phyloP scores from a whole-genome alignment of 2,888 invertebrate genomes.

The Polymixis lichenea region DNA sequence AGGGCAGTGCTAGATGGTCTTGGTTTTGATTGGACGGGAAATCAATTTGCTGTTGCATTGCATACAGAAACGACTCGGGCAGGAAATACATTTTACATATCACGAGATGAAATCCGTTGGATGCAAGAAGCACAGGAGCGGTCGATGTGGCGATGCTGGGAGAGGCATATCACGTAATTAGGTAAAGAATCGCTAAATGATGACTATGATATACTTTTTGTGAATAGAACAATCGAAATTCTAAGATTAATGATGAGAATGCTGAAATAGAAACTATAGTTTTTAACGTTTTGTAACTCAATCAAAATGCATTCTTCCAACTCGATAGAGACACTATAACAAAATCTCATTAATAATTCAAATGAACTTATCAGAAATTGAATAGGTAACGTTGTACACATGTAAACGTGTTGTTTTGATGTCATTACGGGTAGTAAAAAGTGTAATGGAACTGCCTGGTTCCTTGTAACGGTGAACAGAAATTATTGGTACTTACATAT shows the following conservation, averaged over 20 bases:
- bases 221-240: neutral
- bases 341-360: conserved; percentile 14
- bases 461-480: conserved; percentile 52
- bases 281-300: neutral
- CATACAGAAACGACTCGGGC: conserved; percentile 19
- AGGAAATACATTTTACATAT: conserved; percentile 14
- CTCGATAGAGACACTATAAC: neutral
- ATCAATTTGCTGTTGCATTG: conserved; percentile 40
- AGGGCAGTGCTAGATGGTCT: conserved; percentile 50
- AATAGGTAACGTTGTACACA: conserved; percentile 10
- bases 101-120: neutral
- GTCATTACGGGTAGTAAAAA: conserved; percentile 49
- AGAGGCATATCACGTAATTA: neutral
- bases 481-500: conserved; percentile 53
- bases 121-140: neutral
- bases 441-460: conserved; percentile 43
- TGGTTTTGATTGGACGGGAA: conserved; percentile 42
- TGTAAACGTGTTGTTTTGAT: conserved; percentile 38
- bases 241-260: neutral
- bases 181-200: neutral
- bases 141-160: neutral
- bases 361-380: conserved; percentile 20
- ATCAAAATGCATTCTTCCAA: conserved; percentile 1
- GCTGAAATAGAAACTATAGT: neutral
- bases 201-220: neutral